Evolutionary conservation across 1,140 invertebrate genomes (phyloP), one percentile per base, ranked within the genome.

Genomic region (Bombus ignitus): DNA sequence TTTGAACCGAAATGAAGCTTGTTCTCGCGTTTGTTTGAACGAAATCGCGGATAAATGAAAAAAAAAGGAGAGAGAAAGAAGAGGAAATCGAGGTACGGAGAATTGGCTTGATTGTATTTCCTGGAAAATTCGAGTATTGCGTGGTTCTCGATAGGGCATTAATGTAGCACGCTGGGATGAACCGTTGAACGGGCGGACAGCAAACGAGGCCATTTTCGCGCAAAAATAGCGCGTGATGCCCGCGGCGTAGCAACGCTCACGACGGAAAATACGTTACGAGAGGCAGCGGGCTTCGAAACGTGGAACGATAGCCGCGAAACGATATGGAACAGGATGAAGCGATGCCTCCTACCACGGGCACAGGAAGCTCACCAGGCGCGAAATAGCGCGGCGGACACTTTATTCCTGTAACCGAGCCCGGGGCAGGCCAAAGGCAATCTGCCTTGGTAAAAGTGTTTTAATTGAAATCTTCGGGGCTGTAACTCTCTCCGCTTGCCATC

Each of bases 201-300:
- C 88, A 86, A 89, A 89, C 88, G 85, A 89, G 88, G 88, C 89
- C 85, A 90, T 90, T 90, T 89, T 89, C 89, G 68, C 65, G 80
- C 73, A 89, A 89, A 89, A 90, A 90, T 89, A 86, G 68, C 85
- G 82, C 85, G 77, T 73, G 68, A 68, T 72, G 86, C 89, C 85
- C 73, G 68, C 35, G 81, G 89, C 81, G 73, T 74, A 81, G 76
- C 85, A 88, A 89, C 70, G 32, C 70, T 62, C 62, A 73, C 57
- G 83, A 87, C 89, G 77, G 85, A 80, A 90, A 89, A 89, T 89
- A 89, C 81, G 85, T 87, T 89, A 78, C 73, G 78, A 70, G 81
- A 39, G 53, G 35, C 28, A 13, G 47, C 47, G 82, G 1, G 81
- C 74, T 88, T 74, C 76, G 42, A 18, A 18, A 65, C 78, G 68